Percentiles rank a stretch among this genome's conserved stretches.
Evolutionary conservation across 2,797 vertebrate species (phyloP).

Genomic region (Arctocebus calabarensis): DNA sequence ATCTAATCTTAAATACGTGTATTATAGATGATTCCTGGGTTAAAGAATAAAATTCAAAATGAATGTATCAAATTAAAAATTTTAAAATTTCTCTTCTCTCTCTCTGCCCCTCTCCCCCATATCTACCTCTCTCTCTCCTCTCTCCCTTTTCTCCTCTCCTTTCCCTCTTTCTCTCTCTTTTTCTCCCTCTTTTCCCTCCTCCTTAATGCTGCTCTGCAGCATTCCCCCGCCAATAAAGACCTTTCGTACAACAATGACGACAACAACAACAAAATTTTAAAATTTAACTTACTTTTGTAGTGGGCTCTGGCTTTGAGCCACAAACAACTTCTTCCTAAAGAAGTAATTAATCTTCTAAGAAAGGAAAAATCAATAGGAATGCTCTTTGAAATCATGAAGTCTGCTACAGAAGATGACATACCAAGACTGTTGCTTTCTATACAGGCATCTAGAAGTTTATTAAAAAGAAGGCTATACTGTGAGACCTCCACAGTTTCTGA

Average conservation of each 20-base stretch:
- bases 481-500: constrained; percentile 89
- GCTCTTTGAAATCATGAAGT: constrained; percentile 93
- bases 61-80: constrained; percentile 23
- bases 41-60: constrained; percentile 60
- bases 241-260: no score
- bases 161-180: no score
- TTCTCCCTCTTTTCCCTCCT: no score
- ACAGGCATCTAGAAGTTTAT: constrained; percentile 91
- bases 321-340: constrained; percentile 93
- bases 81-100: not conserved
- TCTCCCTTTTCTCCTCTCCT: no score
- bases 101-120: no score
- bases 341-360: constrained; percentile 92
- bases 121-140: no score
- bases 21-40: constrained; percentile 18
- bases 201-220: no score
- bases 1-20: not conserved
- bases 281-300: constrained; percentile 93
- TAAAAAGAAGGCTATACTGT: constrained; percentile 91
- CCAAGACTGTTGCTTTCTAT: constrained; percentile 91
- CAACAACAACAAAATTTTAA: not conserved
- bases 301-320: constrained; percentile 94
- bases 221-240: no score
- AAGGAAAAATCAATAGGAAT: constrained; percentile 89
- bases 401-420: constrained; percentile 91